phyloP scores from a whole-genome alignment of 2,888 invertebrate species.

The Spilarctia lutea region DNA sequence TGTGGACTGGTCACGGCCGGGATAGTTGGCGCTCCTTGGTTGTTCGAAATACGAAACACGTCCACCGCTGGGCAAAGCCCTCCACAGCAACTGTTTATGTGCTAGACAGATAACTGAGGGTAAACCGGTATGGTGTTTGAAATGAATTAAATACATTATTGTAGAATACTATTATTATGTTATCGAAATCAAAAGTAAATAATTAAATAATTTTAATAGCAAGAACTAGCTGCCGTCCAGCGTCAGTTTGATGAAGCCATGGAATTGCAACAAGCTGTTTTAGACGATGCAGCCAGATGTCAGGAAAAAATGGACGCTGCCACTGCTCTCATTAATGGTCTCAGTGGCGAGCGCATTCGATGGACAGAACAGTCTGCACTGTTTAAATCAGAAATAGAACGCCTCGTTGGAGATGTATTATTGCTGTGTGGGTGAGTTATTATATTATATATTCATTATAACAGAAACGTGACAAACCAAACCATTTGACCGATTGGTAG shows the following conservation, averaged over 20 bases:
- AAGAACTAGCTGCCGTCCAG: slow-evolving; percentile 88
- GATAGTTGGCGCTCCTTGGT: too few species aligned
- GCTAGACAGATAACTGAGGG: too few species aligned
- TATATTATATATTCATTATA: too few species aligned
- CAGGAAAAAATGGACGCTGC: slow-evolving; percentile 96
- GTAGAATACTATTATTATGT: not conserved
- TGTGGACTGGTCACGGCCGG: too few species aligned
- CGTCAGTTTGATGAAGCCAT: slow-evolving; percentile 91
- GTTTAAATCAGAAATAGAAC: slow-evolving; percentile 93
- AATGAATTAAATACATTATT: too few species aligned
- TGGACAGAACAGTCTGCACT: slow-evolving; percentile 95
- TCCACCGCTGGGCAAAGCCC: too few species aligned
- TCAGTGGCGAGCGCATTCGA: slow-evolving; percentile 93
- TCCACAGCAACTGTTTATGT: too few species aligned
- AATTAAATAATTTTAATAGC: slow-evolving; percentile 54
- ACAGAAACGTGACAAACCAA: not conserved
- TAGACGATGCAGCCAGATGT: slow-evolving; percentile 93
- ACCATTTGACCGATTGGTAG: too few species aligned
- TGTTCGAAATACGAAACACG: too few species aligned
- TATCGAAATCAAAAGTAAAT: not conserved
- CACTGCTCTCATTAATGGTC: slow-evolving; percentile 93
- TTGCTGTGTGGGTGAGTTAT: slow-evolving; percentile 89
- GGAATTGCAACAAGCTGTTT: slow-evolving; percentile 90
- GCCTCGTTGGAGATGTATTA: slow-evolving; percentile 94
- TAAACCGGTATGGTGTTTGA: too few species aligned